Evolutionary conservation across 2,113 vertebrate genomes (phyloP), one percentile per base, ranked within the genome.

Genomic region (Dascyllus trimaculatus): DNA sequence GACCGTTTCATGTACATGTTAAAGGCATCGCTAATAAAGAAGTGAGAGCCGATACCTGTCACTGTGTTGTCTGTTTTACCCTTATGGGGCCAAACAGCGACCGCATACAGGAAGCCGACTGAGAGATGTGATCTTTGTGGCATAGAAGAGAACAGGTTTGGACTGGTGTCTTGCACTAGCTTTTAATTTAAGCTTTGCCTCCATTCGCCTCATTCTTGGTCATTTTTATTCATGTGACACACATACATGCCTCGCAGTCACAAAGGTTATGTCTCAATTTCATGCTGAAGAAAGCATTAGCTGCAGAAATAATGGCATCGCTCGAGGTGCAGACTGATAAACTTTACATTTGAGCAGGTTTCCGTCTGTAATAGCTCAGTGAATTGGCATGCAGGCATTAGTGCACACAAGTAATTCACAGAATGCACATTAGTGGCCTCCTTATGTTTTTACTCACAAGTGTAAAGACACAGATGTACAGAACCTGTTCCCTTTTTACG

Each of bases 101-200:
- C 69, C 15, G 2, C 62, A 54, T 52, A 22, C 79, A 87, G 83
- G 79, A 91, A 84, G 82, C 73, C 24, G 21, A 59, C 69, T 29
- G 24, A 75, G 45, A 77, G 75, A 83, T 46, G 81, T 81, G 54
- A 81, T 46, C 71, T 75, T 2, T 21, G 62, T 48, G 19, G 25
- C 21, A 22, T 4, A 18, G 40, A 43, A 19, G 51, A 26, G 49
- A 77, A 35, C 56, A 40, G 4, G 0, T 0, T 40, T 32, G 13
- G 15, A 13, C 46, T 40, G 53, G 25, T 32, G n/a, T 63, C 49
- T 72, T 17, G 10, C n/a, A 1, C 80, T 74, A 54, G 11, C 53
- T 78, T 71, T 62, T 13, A 78, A 69, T 75, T 71, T 10, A 53
- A 45, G 6, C 59, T 25, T 21, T 46, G 24, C n/a, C 48, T 70